Conservation (phyloP, 1,140 invertebrate genomes). For the Parapsyche elsis region DNA sequence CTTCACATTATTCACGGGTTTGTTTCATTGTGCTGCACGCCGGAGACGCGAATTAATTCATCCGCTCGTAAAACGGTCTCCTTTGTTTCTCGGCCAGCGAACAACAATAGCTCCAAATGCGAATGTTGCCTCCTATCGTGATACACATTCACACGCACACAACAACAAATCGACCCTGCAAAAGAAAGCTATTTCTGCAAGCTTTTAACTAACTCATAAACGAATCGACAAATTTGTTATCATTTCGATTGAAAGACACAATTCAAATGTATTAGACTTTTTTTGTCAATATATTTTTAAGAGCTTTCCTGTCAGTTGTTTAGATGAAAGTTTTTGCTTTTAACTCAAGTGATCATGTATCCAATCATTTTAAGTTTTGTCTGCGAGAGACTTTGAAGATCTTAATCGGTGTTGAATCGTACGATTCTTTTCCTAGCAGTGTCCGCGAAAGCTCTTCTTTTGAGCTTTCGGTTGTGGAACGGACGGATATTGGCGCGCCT, state of each 20-base stretch:
- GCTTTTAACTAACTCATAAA: no score
- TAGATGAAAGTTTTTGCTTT: no score
- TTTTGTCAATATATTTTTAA: no score
- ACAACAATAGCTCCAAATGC: slow-evolving; percentile 46
- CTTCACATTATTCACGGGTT: slow-evolving; percentile 54
- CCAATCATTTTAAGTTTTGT: no score
- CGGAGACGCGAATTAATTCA: slow-evolving; percentile 56
- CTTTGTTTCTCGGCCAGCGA: slow-evolving; percentile 48
- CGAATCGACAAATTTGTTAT: no score
- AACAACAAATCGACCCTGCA: background rate
- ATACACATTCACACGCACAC: background rate
- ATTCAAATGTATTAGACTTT: no score
- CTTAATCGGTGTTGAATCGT: background rate
- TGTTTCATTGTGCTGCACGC: slow-evolving; percentile 49
- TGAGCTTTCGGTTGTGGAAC: background rate
- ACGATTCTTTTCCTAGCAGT: background rate
- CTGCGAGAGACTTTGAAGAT: no score
- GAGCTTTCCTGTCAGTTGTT: no score
- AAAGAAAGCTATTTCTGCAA: no score
- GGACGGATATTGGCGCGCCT: background rate
- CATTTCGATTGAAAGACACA: no score
- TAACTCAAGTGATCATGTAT: no score
- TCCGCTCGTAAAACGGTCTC: slow-evolving; percentile 54
- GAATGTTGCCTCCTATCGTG: slow-evolving; percentile 41
- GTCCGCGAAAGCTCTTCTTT: background rate